Conservation (phyloP, 2,113 vertebrate genomes). For the Manacus vitellinus region DNA sequence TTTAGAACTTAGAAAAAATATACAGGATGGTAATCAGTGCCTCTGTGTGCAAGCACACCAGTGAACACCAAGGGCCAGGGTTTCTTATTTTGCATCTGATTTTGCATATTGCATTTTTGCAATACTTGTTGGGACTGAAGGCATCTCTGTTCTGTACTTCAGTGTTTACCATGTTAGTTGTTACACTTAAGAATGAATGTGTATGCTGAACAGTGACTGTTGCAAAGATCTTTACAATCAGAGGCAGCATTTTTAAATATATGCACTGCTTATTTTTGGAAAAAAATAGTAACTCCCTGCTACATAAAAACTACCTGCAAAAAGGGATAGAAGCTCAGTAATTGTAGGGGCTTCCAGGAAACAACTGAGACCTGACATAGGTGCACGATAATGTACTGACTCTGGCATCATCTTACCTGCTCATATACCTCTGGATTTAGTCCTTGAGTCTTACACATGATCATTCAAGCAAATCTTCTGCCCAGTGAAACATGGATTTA, state of each 20-base stretch:
- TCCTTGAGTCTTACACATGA: background rate
- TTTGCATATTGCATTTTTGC: background rate
- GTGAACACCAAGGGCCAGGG: background rate
- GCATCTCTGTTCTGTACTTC: background rate
- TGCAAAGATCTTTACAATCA: background rate
- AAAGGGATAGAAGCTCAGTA: background rate
- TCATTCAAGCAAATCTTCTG: background rate
- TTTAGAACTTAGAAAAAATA: background rate
- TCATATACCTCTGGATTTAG: background rate
- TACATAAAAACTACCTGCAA: background rate
- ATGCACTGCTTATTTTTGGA: background rate
- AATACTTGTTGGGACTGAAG: background rate
- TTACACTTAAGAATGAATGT: background rate
- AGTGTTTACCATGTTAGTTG: background rate
- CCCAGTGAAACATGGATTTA: background rate
- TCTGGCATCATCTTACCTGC: background rate
- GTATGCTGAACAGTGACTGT: background rate
- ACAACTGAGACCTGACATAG: background rate
- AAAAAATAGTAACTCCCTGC: background rate
- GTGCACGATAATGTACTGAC: fast-evolving
- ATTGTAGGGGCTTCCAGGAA: background rate
- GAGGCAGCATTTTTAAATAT: background rate
- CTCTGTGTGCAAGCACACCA: background rate
- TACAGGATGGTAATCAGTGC: background rate
- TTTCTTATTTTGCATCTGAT: background rate